Evolutionary conservation across 2,797 vertebrate species (phyloP), one percentile per base, ranked within the genome.

Genomic region (Percopsis omiscomaycus): DNA sequence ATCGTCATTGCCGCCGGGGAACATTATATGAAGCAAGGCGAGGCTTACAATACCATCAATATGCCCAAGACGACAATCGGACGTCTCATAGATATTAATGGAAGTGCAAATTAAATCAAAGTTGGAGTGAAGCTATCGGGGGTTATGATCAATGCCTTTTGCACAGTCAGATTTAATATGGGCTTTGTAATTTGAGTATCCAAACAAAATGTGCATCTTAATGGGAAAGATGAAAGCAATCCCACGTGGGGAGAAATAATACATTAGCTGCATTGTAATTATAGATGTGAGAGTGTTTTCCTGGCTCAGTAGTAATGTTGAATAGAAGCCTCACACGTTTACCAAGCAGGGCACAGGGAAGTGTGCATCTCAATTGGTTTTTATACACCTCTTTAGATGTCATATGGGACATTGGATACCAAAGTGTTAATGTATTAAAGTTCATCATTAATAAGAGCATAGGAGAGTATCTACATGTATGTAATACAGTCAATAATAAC

Each of bases 41-140:
- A 15, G 85, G 84, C 86, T 86, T 86, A 91, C 89, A 90, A 90
- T 89, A 89, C 88, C 91, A 92, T 91, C 89, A 90, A 92, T 92
- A 91, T 89, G 89, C 88, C 87, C 86, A 82, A 82, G 90, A 91
- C 85, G 88, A 90, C 89, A 89, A 89, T 92, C 86, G 89, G 86
- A 92, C 88, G 82, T 92, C 89, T 93, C 90, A 89, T 90, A 92
- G 90, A 91, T 91, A 92, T 92, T 92, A 92, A 91, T 91, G 91
- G 89, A 86, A 86, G 85, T 81, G 89, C 85, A 91, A 92, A 91
- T 93, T 91, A 91, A 92, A 93, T 91, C 86, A 91, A 93, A 92
- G 88, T 89, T 89, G 80, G 89, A 88, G 84, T 86, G 84, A 84
- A 85, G 89, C 84, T 89, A 90, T 90, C 81, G 74, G 86, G 70